A percentile compares a stretch with the other conserved stretches of the same genome.
Evolutionary conservation across 2,888 invertebrate species (phyloP).

Genomic region (Therioaphis trifolii): DNA sequence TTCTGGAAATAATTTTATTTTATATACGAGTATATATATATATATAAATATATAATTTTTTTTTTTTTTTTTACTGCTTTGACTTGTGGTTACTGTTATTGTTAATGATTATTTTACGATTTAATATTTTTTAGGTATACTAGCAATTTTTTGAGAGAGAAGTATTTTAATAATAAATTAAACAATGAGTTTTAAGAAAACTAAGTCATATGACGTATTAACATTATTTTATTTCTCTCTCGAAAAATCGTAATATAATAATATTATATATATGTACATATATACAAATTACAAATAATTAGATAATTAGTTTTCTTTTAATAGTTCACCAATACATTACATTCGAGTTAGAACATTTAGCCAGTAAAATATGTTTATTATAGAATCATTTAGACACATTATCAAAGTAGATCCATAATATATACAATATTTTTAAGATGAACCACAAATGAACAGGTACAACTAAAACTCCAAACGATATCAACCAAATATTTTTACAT

Average conservation of each 20-base stretch:
- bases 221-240: not conserved
- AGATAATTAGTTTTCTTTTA: constrained; percentile 38
- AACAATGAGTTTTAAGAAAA: no score
- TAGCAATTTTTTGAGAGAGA: constrained; percentile 30
- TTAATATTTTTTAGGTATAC: not conserved
- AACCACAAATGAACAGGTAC: not conserved
- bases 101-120: not conserved
- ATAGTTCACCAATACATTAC: constrained; percentile 6
- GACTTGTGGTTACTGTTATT: not conserved
- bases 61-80: constrained; percentile 9
- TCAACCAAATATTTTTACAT: not conserved
- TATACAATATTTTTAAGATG: no score
- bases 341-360: constrained; percentile 45
- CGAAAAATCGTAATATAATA: constrained; percentile 8
- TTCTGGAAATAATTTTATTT: not conserved
- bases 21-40: not conserved
- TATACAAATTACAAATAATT: constrained; percentile 5
- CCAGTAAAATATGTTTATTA: constrained; percentile 28
- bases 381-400: constrained; percentile 36
- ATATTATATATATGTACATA: constrained; percentile 27
- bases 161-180: not conserved
- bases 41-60: no score
- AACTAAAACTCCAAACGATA: not conserved
- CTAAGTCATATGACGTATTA: not conserved
- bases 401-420: no score